phyloP scores from a whole-genome alignment of 1,140 invertebrate genomes.

The Drosophila leontia region DNA sequence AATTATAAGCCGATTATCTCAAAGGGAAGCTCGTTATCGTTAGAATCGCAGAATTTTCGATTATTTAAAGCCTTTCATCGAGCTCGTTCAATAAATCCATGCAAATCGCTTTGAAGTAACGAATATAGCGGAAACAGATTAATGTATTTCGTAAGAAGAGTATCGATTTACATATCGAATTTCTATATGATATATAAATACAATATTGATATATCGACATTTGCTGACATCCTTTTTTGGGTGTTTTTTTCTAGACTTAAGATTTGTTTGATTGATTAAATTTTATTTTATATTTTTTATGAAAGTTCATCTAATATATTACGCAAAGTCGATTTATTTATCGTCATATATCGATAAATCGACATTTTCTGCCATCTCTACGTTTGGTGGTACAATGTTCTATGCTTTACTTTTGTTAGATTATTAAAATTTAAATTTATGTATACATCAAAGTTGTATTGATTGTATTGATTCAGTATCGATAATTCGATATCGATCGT shows the following conservation, averaged over 20 bases:
- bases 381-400: no score
- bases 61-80: no score
- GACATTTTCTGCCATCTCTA: no score
- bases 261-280: not conserved
- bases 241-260: not conserved
- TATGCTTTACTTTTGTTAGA: no score
- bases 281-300: no score
- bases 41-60: not conserved
- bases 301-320: no score
- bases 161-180: not conserved
- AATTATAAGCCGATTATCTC: slow-evolving; percentile 17
- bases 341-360: not conserved
- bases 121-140: not conserved
- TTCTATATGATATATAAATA: not conserved
- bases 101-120: not conserved
- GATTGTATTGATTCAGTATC: no score
- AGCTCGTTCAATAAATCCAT: not conserved
- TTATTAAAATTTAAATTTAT: no score
- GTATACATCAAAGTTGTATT: no score
- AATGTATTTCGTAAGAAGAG: not conserved
- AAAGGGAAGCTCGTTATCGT: not conserved
- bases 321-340: no score
- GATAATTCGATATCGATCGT: not conserved
- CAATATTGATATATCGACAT: not conserved
- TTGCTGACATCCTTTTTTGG: not conserved